Evolutionary conservation across 2,797 vertebrate genomes (phyloP), one percentile per base, ranked within the genome.

Genomic region (Allobates femoralis): DNA sequence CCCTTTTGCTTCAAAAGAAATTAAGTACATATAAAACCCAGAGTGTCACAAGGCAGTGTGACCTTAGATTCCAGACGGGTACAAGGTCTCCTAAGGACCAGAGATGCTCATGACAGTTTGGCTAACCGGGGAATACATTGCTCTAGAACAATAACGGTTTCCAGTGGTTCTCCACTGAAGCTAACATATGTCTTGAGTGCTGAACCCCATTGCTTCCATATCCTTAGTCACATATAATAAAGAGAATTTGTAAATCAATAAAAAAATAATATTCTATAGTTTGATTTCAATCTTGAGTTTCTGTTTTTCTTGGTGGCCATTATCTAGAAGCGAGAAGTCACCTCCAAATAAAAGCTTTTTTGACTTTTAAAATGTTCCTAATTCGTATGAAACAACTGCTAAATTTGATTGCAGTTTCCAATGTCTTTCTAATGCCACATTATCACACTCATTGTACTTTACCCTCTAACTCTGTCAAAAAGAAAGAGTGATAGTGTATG

Each of bases 381-480:
- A 89, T 85, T 87, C 90, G 91, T 90, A 91, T 91, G 89, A 90
- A 73, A 91, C 89, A 93, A 91, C 92, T 90, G 90, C 91, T 92
- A 94, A 93, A 90, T 92, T 87, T 88, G 89, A 87, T 91, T 84
- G 92, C 90, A 91, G 84, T 93, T 93, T 91, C 91, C 86, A 94
- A 93, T 93, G 92, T 91, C 87, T 92, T 93, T 88, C 88, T 94
- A 94, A 95, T 95, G 93, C 90, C 91, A 89, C 87, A 89, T 91
- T 87, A 89, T 91, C 90, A 93, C 93, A 94, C 92, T 92, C 94
- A 94, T 88, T 94, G 93, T 86, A 91, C 91, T 93, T 93, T 93
- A 93, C 93, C 92, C 93, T 90, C 90, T 83, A 82, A 76, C 91
- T 93, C 93, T 92, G 92, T 94, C 94, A 95, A 92, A 93, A 91